Conservation (phyloP, 2,113 vertebrate genomes). For the Catharus fuscescens region DNA sequence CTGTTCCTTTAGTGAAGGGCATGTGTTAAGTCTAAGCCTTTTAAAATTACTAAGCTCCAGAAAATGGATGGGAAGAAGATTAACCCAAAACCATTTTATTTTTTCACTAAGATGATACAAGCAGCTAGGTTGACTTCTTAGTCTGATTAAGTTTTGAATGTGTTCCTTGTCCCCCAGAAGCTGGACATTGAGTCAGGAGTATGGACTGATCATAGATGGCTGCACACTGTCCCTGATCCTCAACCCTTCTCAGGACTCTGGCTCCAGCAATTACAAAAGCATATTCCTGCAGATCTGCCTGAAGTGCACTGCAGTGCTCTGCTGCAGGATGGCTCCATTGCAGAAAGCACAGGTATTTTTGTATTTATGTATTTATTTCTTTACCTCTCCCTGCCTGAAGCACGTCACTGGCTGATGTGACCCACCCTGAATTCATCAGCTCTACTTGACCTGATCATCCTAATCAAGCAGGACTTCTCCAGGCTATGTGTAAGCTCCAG, state of each 20-base stretch:
- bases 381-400: neutral
- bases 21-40: rapidly evolving
- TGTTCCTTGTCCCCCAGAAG: constrained; percentile 72
- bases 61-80: neutral
- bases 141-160: neutral
- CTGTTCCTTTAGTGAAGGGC: neutral
- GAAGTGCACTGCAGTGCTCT: constrained; percentile 93
- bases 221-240: constrained; percentile 90
- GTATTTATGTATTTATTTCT: constrained; percentile 20
- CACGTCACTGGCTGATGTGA: neutral
- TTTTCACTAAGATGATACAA: neutral
- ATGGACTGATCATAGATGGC: constrained; percentile 94
- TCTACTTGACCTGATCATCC: neutral
- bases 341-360: constrained; percentile 93
- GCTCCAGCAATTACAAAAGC: constrained; percentile 85
- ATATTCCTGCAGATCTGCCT: constrained; percentile 95
- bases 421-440: neutral
- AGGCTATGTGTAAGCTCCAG: neutral
- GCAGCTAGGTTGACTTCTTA: neutral
- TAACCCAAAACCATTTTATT: neutral
- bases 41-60: neutral
- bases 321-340: constrained; percentile 96
- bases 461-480: neutral
- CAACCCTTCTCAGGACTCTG: constrained; percentile 84
- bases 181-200: constrained; percentile 87